Base-by-base conservation (phyloP, 2,797 vertebrate species). In the Loris lydekkerianus region DNA sequence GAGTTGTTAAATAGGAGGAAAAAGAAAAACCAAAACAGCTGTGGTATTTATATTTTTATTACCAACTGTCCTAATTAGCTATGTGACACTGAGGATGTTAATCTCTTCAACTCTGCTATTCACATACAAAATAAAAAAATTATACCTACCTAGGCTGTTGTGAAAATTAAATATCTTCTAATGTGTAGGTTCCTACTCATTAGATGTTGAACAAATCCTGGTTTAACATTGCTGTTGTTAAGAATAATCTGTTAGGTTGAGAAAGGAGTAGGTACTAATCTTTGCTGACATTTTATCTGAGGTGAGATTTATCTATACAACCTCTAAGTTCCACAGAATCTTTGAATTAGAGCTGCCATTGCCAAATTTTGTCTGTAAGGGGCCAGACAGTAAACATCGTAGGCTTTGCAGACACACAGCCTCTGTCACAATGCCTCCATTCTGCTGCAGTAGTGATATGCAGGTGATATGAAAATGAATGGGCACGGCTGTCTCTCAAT, bases 131-230 rank as follows among this genome's bases (percentile, higher is more conserved):
- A 80, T 61, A 13, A 95, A 61, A 86, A 56, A 86, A 86, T 60
- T 56, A 78, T 61, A 76, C 60, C 17, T 43, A 83, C 14, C 15
- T 56, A 75, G 83, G 23, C 65, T 77, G 40, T 81, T 77, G 20
- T 69, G 53, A 84, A 63, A 93, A 80, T 14, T 46, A 72, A 77
- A 63, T 84, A 60, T 81, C 40, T 61, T 70, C 75, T 84, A 34
- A 40, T 15, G 49, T 63, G 2, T 37, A 86, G 8, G 17, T 20
- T 78, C 6, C 18, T 81, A 67, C 2, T 86, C 27, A 93, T 37
- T 73, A 78, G 31, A 77, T 93, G 20, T n/a, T 89, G 83, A 88
- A 73, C 88, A 34, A 77, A 92, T 81, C 25, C 15, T 63, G 90
- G 25, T 91, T 81, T 37, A 63, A 29, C 65, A 80, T 34, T 80